Conservation (phyloP, 1,140 invertebrate genomes). For the Brachionus angularis region DNA sequence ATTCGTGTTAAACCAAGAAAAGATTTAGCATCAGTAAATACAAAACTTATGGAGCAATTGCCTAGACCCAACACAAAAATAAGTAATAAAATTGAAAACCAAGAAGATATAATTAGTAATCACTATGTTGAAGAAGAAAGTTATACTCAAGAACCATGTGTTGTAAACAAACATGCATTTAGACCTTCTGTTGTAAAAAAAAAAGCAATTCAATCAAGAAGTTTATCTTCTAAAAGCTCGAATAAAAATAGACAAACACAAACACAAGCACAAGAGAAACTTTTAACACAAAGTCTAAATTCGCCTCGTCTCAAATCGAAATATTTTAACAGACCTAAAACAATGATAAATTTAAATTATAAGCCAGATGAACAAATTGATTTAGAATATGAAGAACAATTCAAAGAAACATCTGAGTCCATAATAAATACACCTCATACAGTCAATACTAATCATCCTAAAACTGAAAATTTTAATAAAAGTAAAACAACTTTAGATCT, state of each 20-base stretch:
- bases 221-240: neutral
- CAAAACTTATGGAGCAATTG: slow-evolving; percentile 16
- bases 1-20: neutral
- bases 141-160: neutral
- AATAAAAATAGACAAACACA: no score
- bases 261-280: no score
- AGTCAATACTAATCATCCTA: neutral
- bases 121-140: no score
- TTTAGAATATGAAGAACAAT: neutral
- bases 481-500: slow-evolving; percentile 9
- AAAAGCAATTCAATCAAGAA: neutral
- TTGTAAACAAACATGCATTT: neutral
- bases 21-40: neutral
- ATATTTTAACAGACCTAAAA: neutral
- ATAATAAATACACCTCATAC: neutral
- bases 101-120: no score
- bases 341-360: neutral
- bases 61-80: slow-evolving; percentile 29
- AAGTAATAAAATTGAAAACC: no score
- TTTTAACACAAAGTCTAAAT: no score
- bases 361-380: no score
- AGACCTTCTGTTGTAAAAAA: neutral
- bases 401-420: slow-evolving; percentile 5
- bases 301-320: no score
- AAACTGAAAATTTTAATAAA: neutral